phyloP scores from a whole-genome alignment of 1,140 invertebrate species.

The Trichonephila inaurata region DNA sequence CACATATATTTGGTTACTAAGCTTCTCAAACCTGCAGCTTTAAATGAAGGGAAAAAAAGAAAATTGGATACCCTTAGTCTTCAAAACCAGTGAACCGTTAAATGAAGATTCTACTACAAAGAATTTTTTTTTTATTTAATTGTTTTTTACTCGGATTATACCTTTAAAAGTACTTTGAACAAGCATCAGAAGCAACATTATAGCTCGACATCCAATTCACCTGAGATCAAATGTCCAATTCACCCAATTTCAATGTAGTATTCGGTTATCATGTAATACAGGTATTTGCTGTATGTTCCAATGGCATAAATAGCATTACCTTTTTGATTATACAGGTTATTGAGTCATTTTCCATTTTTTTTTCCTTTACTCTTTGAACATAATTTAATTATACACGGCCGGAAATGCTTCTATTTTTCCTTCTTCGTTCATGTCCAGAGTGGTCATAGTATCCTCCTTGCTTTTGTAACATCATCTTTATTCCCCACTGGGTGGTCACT shows the following conservation, averaged over 20 bases:
- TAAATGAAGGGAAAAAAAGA: constrained; percentile 8
- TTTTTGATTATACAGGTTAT: constrained; percentile 10
- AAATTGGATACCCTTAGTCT: not conserved
- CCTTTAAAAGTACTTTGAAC: constrained; percentile 16
- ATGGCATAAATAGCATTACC: not conserved
- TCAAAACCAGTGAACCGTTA: constrained; percentile 41
- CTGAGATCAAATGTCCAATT: not conserved
- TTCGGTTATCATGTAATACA: constrained; percentile 34
- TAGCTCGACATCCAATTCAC: constrained; percentile 1
- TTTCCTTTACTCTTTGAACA: not conserved
- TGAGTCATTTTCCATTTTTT: not conserved
- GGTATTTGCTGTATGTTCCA: not conserved
- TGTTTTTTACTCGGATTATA: constrained; percentile 18
- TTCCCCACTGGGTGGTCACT: constrained; percentile 9
- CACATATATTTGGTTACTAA: not conserved
- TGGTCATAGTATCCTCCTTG: not conserved
- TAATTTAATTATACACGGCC: constrained; percentile 59
- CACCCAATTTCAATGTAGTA: not conserved
- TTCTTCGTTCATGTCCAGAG: not conserved
- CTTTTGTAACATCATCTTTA: not conserved
- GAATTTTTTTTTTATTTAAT: constrained; percentile 37
- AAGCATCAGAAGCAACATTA: constrained; percentile 24
- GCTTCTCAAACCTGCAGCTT: not conserved
- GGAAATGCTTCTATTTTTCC: constrained; percentile 33
- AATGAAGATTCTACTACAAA: constrained; percentile 12